Percentiles rank a stretch among this genome's conserved stretches.
These are phyloP conservation scores for Martes flavigula DNA, from an alignment of 2,797 vertebrate species.

Conservation along the genomic window DNA sequence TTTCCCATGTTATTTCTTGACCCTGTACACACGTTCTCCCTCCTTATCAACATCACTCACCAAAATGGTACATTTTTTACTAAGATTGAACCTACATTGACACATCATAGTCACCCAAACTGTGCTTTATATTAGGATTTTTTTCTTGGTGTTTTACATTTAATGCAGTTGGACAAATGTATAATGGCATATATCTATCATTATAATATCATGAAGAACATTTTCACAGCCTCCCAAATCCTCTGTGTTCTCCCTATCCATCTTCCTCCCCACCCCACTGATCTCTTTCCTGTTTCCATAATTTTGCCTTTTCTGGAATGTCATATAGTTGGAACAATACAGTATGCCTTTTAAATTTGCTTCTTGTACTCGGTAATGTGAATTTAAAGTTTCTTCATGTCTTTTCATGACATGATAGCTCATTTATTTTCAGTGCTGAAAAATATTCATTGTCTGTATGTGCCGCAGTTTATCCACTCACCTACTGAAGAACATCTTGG, in stretches of 20 bases:
- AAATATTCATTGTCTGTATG: not conserved
- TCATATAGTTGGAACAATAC: not conserved
- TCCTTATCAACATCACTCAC: not conserved
- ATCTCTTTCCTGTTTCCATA: not conserved
- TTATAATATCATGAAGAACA: not conserved
- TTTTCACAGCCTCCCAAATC: not conserved
- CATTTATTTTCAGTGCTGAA: not conserved
- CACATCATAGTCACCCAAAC: not conserved
- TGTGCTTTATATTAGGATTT: not conserved
- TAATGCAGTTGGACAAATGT: not conserved
- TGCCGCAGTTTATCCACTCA: not conserved
- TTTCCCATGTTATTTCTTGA: not conserved
- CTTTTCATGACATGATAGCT: not conserved
- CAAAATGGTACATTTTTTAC: not conserved
- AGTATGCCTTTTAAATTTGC: not conserved
- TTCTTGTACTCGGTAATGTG: not conserved
- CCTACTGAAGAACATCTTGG: not conserved
- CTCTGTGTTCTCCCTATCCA: not conserved
- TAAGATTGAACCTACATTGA: not conserved
- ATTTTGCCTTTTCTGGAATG: not conserved
- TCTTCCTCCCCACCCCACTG: not conserved
- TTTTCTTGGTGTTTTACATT: not conserved
- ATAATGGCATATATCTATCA: not conserved
- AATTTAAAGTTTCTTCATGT: not conserved
- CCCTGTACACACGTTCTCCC: not conserved